Conservation (phyloP, 2,888 invertebrate species). For the Pelosia muscerda region DNA sequence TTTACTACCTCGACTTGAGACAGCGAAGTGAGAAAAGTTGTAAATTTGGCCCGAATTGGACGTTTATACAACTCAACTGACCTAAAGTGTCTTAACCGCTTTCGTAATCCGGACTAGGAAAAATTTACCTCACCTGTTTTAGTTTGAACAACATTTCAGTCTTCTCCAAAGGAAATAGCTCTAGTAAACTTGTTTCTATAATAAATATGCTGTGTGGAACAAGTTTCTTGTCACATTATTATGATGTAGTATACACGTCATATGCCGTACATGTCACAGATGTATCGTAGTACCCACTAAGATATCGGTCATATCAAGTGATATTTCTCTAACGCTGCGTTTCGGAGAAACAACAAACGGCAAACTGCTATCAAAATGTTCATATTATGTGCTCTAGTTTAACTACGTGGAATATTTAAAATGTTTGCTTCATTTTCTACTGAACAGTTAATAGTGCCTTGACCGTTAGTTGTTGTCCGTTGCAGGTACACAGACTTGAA, state of each 20-base stretch:
- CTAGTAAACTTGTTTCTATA: constrained; percentile 11
- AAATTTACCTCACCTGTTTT: constrained; percentile 70
- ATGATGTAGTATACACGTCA: background rate
- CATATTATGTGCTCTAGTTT: background rate
- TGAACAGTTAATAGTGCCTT: background rate
- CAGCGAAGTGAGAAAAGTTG: constrained; percentile 79
- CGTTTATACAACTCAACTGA: constrained; percentile 82
- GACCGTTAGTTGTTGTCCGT: too few species aligned
- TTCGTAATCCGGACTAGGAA: constrained; percentile 66
- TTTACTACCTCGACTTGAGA: constrained; percentile 78
- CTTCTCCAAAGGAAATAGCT: background rate
- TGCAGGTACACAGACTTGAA: too few species aligned
- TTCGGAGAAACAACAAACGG: constrained; percentile 20
- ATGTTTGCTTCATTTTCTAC: background rate
- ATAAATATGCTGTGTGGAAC: constrained; percentile 10
- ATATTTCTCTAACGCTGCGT: constrained; percentile 16
- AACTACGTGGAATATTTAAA: background rate
- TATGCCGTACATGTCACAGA: background rate
- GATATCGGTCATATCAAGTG: constrained; percentile 17
- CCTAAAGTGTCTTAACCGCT: constrained; percentile 72
- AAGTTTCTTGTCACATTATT: constrained; percentile 9
- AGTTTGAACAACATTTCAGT: constrained; percentile 60
- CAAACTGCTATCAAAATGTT: background rate
- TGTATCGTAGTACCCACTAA: constrained; percentile 9
- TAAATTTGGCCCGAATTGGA: constrained; percentile 82